These are phyloP conservation scores for Cyprinodon diabolis DNA, from an alignment of 2,797 vertebrate genomes.

Conservation along the genomic window DNA sequence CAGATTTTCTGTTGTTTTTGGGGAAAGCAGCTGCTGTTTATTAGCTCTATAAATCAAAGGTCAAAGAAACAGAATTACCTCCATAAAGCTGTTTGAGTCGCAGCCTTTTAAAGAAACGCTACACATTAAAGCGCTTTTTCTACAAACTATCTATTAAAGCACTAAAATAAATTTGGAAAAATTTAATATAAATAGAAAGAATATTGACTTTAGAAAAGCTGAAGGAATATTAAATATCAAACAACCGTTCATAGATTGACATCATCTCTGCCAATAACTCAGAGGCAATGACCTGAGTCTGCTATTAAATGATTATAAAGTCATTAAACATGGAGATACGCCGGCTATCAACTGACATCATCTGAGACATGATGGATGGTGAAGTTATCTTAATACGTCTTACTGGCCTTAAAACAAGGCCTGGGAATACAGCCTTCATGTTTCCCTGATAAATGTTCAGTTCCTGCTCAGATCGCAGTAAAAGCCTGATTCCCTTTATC, in stretches of 20 bases:
- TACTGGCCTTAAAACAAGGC: too few species aligned
- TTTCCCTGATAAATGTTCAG: not conserved
- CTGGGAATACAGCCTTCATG: not conserved
- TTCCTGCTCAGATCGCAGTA: not conserved
- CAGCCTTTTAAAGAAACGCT: not conserved
- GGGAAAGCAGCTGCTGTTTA: not conserved
- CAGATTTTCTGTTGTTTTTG: not conserved
- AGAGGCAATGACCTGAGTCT: not conserved
- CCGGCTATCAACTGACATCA: too few species aligned
- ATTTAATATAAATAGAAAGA: not conserved
- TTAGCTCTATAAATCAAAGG: not conserved
- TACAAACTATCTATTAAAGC: not conserved
- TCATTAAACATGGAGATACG: too few species aligned
- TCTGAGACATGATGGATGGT: too few species aligned
- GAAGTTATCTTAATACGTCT: too few species aligned
- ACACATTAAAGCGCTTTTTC: not conserved
- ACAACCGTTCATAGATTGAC: not conserved
- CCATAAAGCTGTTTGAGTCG: not conserved
- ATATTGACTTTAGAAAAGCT: not conserved
- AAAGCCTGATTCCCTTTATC: not conserved
- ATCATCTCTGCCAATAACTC: not conserved
- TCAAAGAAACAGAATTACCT: not conserved
- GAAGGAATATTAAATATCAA: not conserved
- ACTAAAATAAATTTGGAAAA: not conserved
- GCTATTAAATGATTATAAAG: too few species aligned